Percentiles rank a stretch among this genome's conserved stretches.
Evolutionary conservation across 2,113 vertebrate species (phyloP).

Genomic region (Microcebus ravelobensis): DNA sequence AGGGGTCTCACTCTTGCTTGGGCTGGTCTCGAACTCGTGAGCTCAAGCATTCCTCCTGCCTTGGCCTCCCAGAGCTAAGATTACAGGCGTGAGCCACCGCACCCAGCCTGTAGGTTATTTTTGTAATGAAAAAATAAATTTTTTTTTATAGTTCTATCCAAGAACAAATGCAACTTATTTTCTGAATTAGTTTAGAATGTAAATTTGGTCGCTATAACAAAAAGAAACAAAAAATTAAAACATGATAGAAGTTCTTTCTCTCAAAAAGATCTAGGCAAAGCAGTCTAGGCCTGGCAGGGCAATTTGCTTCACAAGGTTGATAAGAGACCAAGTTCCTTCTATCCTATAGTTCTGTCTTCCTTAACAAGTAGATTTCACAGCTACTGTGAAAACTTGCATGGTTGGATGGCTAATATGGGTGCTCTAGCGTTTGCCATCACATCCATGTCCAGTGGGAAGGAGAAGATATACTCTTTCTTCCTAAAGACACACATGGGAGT

Average conservation of each 20-base stretch:
- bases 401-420: neutral
- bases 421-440: neutral
- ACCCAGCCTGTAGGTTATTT: neutral
- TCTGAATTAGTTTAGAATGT: neutral
- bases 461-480: neutral
- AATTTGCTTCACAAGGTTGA: neutral
- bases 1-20: neutral
- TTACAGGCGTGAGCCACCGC: neutral
- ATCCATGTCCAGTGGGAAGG: neutral
- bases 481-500: neutral
- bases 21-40: neutral
- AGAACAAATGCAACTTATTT: neutral
- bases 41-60: neutral
- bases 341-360: neutral
- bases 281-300: neutral
- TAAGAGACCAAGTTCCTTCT: neutral
- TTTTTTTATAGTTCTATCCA: neutral
- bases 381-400: neutral
- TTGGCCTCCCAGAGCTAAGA: neutral
- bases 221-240: conserved; percentile 29
- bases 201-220: neutral
- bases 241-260: neutral
- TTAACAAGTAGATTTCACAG: neutral
- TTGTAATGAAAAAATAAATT: conserved; percentile 17
- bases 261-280: neutral